These are phyloP conservation scores for Sigmodon hispidus DNA, from an alignment of 2,113 vertebrate genomes.

Conservation along the genomic window DNA sequence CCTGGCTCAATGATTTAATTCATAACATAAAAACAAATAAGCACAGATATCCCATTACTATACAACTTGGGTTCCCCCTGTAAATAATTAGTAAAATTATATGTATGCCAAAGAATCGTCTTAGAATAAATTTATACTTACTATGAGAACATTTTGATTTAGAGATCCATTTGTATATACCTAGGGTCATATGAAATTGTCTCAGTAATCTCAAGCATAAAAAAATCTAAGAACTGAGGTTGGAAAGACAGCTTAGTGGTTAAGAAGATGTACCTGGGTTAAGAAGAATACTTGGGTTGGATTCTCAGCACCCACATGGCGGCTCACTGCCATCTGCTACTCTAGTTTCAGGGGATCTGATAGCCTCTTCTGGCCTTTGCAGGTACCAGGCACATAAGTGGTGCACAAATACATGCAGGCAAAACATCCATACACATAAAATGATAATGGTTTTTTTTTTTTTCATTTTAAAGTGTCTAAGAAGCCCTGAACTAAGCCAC, in stretches of 20 bases:
- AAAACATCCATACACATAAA: background rate
- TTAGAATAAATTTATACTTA: background rate
- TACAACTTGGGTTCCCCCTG: too few relatives aligned
- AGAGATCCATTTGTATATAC: background rate
- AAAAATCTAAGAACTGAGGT: background rate
- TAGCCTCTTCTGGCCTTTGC: background rate
- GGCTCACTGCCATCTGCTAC: background rate
- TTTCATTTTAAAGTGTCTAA: background rate
- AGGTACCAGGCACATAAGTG: background rate
- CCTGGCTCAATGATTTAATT: background rate
- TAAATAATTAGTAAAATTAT: background rate
- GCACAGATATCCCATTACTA: background rate
- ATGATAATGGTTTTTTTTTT: background rate
- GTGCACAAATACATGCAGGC: background rate
- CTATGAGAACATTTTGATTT: background rate
- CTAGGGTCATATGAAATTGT: background rate
- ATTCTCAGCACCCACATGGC: background rate
- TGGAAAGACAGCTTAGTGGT: background rate
- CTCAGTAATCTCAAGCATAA: background rate
- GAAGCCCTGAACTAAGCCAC: background rate
- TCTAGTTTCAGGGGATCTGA: background rate
- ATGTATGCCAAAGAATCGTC: background rate
- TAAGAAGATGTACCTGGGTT: too few relatives aligned
- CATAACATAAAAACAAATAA: background rate
- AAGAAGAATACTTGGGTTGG: background rate